A percentile compares a stretch with the other conserved stretches of the same genome.
These are phyloP conservation scores for Castor canadensis DNA, from an alignment of 2,113 vertebrate genomes.

Conservation along the genomic window DNA sequence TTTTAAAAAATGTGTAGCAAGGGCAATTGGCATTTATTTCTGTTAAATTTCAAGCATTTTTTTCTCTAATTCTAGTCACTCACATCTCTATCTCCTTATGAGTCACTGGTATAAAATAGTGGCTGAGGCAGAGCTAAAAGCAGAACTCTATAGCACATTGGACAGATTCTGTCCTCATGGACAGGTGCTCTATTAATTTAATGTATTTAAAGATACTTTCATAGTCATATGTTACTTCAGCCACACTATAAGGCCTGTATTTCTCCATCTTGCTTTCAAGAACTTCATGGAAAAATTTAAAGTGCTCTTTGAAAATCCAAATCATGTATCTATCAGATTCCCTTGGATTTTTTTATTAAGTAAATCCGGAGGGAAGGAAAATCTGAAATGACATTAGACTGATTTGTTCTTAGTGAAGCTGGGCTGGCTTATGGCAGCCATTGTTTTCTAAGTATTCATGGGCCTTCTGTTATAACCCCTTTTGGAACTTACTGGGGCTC, in stretches of 20 bases:
- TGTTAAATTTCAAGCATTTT: background rate
- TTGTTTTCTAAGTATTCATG: background rate
- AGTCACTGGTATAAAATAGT: background rate
- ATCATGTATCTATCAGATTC: background rate
- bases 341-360: background rate
- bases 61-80: background rate
- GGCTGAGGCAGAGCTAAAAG: background rate
- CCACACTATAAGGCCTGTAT: background rate
- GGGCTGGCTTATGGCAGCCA: background rate
- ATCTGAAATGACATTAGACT: background rate
- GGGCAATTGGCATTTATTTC: slow-evolving; percentile 2
- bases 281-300: background rate
- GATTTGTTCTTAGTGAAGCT: background rate
- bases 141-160: background rate
- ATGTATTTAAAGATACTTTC: background rate
- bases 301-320: background rate
- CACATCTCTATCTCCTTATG: background rate
- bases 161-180: background rate
- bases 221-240: background rate
- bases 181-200: background rate
- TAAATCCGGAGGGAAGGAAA: background rate
- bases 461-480: background rate
- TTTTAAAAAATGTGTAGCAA: background rate
- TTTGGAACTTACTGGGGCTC: background rate
- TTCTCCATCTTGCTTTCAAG: background rate